Percentiles rank a stretch among this genome's conserved stretches.
These are phyloP conservation scores for Ephialtes manifestator DNA, from an alignment of 2,888 invertebrate species.

Conservation along the genomic window DNA sequence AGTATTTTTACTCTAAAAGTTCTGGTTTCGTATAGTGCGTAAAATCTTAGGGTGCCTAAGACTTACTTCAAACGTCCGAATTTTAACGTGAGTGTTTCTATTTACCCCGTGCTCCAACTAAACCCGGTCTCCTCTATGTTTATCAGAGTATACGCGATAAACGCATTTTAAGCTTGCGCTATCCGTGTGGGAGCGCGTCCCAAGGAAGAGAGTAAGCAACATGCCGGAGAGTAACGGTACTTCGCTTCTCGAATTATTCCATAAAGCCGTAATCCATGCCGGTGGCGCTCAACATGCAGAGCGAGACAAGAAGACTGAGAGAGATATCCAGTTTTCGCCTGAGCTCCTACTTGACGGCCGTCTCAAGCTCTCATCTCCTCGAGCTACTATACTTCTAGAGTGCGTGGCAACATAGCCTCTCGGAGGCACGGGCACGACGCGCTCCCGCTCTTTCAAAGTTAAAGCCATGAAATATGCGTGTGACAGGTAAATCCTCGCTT, in stretches of 20 bases:
- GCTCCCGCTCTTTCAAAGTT: conserved; percentile 43
- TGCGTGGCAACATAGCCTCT: conserved; percentile 33
- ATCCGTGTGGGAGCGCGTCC: not conserved
- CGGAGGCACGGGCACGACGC: conserved; percentile 8
- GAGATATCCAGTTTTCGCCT: conserved; percentile 39
- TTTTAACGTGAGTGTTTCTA: no score
- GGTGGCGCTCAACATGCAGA: not conserved
- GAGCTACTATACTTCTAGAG: conserved; percentile 29
- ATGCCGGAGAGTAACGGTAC: conserved; percentile 4
- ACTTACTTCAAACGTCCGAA: no score
- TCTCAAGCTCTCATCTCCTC: conserved; percentile 62
- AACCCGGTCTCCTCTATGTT: not conserved
- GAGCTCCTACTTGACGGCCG: conserved; percentile 46
- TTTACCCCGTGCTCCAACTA: no score
- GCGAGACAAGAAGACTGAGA: conserved; percentile 14
- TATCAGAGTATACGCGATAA: not conserved
- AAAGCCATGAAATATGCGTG: conserved; percentile 65
- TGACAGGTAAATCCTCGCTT: conserved; percentile 68
- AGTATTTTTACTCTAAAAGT: no score
- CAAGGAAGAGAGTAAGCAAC: not conserved
- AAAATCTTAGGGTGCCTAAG: no score
- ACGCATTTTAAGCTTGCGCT: conserved; percentile 8
- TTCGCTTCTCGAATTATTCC: conserved; percentile 62
- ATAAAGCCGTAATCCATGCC: conserved; percentile 57
- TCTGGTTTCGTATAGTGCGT: no score